Evolutionary conservation across 1,140 invertebrate genomes (phyloP).

Genomic region (Campodea augens): DNA sequence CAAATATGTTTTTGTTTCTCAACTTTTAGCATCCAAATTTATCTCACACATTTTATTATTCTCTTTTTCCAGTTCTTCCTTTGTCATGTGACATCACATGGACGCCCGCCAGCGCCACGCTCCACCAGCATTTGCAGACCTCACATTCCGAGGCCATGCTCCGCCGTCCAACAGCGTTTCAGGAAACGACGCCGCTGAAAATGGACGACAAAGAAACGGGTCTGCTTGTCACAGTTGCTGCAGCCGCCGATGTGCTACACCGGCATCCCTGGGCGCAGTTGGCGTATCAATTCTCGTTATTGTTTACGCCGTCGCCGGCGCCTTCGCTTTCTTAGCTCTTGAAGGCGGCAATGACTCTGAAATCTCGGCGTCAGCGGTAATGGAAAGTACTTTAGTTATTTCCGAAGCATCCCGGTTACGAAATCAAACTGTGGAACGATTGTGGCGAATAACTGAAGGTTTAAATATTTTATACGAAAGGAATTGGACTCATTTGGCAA

Average conservation of each 20-base stretch:
- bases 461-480: slow-evolving; percentile 85
- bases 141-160: too few species aligned
- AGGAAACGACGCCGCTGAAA: too few species aligned
- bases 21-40: too few species aligned
- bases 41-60: too few species aligned
- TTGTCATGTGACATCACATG: too few species aligned
- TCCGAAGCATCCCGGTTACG: slow-evolving; percentile 19
- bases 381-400: background rate
- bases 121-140: too few species aligned
- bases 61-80: too few species aligned
- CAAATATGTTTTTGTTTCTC: too few species aligned
- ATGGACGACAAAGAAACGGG: too few species aligned
- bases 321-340: slow-evolving; percentile 74
- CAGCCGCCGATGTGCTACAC: background rate
- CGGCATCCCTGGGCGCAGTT: slow-evolving; percentile 25
- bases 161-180: too few species aligned
- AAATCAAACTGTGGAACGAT: slow-evolving; percentile 43
- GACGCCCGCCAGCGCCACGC: too few species aligned
- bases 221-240: too few species aligned
- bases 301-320: slow-evolving; percentile 74
- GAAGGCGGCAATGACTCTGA: slow-evolving; percentile 44
- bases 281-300: slow-evolving; percentile 71
- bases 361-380: slow-evolving; percentile 20
- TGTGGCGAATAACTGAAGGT: slow-evolving; percentile 87
- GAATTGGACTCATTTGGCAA: slow-evolving; percentile 74